Conservation (phyloP, 2,888 invertebrate species). For the Stenurella melanura region DNA sequence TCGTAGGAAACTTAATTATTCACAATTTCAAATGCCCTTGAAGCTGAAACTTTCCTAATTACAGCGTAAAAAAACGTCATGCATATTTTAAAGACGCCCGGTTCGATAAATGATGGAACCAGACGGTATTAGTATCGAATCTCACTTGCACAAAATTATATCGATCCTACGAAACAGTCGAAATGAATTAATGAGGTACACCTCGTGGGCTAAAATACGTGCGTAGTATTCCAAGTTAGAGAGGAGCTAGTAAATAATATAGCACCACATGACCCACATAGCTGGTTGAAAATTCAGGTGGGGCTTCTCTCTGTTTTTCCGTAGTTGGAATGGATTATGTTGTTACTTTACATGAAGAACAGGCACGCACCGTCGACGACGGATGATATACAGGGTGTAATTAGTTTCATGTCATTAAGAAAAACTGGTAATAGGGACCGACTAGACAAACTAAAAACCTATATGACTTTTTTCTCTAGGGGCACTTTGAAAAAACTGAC, state of each 20-base stretch:
- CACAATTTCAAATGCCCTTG: background rate
- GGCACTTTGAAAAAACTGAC: too few species aligned
- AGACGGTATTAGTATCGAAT: background rate
- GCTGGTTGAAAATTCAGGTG: too few species aligned
- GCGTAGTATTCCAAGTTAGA: background rate
- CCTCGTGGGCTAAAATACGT: background rate
- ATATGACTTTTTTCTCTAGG: too few species aligned
- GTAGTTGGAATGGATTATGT: constrained; percentile 8
- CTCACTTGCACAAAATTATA: background rate
- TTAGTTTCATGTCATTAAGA: too few species aligned
- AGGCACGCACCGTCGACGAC: background rate
- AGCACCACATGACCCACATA: constrained; percentile 17
- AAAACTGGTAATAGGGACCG: too few species aligned
- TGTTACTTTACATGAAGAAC: background rate
- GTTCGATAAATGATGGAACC: background rate
- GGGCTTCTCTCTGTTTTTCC: background rate
- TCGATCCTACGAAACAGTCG: background rate
- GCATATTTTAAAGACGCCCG: too few species aligned
- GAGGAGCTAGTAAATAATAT: background rate
- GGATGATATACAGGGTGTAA: constrained; percentile 2
- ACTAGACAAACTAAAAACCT: too few species aligned
- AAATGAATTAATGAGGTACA: background rate
- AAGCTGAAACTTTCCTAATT: background rate
- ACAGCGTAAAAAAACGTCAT: too few species aligned
- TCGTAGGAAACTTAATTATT: too few species aligned